phyloP scores from a whole-genome alignment of 2,888 invertebrate genomes.

The Eulithis testata region DNA sequence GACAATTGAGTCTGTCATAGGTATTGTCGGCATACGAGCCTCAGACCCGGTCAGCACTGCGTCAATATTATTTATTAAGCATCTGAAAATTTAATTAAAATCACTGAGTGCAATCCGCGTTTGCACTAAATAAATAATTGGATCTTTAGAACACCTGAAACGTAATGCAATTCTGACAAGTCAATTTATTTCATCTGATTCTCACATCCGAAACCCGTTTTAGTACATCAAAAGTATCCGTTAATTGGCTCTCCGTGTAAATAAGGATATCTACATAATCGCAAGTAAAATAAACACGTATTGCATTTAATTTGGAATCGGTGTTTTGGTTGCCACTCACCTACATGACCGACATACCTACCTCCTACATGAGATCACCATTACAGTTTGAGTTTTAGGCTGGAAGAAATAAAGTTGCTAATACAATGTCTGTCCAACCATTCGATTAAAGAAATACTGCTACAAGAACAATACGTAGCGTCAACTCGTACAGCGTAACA shows the following conservation, averaged over 20 bases:
- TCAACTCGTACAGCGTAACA: conserved; percentile 40
- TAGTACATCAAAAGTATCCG: conserved; percentile 74
- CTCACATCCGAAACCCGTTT: conserved; percentile 71
- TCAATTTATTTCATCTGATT: conserved; percentile 76
- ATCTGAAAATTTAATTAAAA: conserved; percentile 24
- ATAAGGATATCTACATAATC: conserved; percentile 47
- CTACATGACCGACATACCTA: conserved; percentile 32
- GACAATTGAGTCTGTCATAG: too few relatives aligned
- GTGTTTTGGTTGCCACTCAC: conserved; percentile 31
- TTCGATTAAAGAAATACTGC: conserved; percentile 38
- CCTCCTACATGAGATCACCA: conserved; percentile 15
- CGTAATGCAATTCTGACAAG: conserved; percentile 62
- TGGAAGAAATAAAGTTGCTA: conserved; percentile 6
- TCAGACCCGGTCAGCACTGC: too few relatives aligned
- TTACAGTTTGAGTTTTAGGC: conserved; percentile 5
- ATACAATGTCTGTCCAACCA: conserved; percentile 16
- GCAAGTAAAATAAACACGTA: conserved; percentile 42
- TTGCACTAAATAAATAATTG: conserved; percentile 61
- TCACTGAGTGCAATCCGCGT: conserved; percentile 27
- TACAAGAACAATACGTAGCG: conserved; percentile 41
- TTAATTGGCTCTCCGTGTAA: conserved; percentile 66
- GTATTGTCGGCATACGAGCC: too few relatives aligned
- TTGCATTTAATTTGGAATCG: conserved; percentile 32
- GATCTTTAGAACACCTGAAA: conserved; percentile 64
- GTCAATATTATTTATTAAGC: conserved; percentile 6